phyloP scores from a whole-genome alignment of 23 tunicate species.

The Trididemnum miniatum region DNA sequence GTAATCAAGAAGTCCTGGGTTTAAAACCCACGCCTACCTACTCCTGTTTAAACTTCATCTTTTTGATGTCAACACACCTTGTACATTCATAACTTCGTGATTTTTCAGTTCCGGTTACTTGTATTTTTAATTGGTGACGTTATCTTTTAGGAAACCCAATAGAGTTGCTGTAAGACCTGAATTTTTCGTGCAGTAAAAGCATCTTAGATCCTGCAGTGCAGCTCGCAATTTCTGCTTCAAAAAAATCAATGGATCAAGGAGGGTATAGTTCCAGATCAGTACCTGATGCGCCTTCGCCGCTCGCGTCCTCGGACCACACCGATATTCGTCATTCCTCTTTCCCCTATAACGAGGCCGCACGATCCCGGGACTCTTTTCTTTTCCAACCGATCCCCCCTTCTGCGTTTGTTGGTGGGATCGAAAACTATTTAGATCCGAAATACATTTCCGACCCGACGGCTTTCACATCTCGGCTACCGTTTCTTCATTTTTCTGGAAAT shows the following conservation, averaged over 20 bases:
- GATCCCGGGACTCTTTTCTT: slow-evolving; percentile 38
- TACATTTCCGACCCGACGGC: slow-evolving; percentile 79
- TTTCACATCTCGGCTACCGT: slow-evolving; percentile 79
- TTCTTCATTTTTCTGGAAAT: slow-evolving; percentile 68
- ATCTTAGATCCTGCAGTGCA: too few relatives aligned
- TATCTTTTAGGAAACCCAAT: too few relatives aligned
- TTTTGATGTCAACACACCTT: too few relatives aligned
- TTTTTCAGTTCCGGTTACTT: too few relatives aligned
- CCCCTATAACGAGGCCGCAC: background rate
- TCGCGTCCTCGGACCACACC: background rate
- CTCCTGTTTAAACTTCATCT: too few relatives aligned
- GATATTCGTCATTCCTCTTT: slow-evolving; percentile 17
- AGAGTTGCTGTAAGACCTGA: too few relatives aligned
- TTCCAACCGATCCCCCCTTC: slow-evolving; percentile 59
- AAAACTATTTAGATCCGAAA: slow-evolving; percentile 87
- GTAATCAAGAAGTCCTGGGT: too few relatives aligned
- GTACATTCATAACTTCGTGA: too few relatives aligned
- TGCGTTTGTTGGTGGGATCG: slow-evolving; percentile 69
- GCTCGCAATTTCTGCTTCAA: too few relatives aligned
- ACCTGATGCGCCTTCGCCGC: background rate
- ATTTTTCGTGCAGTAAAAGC: too few relatives aligned
- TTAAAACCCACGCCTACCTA: too few relatives aligned
- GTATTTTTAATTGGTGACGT: too few relatives aligned
- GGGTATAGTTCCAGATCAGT: background rate
- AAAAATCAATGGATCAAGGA: slow-evolving; percentile 11